phyloP scores from a whole-genome alignment of 2,113 vertebrate genomes.

The Patagioenas fasciata region DNA sequence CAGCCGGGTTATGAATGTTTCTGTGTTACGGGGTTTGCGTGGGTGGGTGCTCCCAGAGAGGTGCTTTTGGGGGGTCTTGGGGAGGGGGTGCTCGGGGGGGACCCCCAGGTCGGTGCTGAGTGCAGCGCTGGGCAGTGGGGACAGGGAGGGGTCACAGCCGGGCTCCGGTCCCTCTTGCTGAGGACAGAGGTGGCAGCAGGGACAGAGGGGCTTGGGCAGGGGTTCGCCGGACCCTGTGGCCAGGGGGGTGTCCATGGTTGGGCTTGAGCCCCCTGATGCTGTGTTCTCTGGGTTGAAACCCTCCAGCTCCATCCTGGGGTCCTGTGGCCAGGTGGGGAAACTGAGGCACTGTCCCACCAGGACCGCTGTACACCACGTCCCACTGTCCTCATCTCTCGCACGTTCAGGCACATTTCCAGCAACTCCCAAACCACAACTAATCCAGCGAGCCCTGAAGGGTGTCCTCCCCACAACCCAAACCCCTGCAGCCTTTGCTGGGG shows the following conservation, averaged over 20 bases:
- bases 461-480: not conserved
- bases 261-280: accelerated
- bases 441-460: not conserved
- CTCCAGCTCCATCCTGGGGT: not conserved
- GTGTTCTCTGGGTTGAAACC: not conserved
- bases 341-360: not conserved
- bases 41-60: accelerated
- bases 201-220: accelerated
- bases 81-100: not conserved
- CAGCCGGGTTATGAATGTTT: not conserved
- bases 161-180: not conserved
- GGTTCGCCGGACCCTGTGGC: not conserved
- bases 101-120: not conserved
- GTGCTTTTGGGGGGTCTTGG: not conserved
- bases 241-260: accelerated
- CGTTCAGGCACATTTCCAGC: not conserved
- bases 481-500: not conserved
- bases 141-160: not conserved
- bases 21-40: not conserved
- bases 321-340: not conserved
- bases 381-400: not conserved
- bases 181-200: not conserved
- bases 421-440: not conserved
- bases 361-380: accelerated
- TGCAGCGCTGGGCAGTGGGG: accelerated